phyloP scores from a whole-genome alignment of 2,888 invertebrate genomes.

The Nomada hirtipes region DNA sequence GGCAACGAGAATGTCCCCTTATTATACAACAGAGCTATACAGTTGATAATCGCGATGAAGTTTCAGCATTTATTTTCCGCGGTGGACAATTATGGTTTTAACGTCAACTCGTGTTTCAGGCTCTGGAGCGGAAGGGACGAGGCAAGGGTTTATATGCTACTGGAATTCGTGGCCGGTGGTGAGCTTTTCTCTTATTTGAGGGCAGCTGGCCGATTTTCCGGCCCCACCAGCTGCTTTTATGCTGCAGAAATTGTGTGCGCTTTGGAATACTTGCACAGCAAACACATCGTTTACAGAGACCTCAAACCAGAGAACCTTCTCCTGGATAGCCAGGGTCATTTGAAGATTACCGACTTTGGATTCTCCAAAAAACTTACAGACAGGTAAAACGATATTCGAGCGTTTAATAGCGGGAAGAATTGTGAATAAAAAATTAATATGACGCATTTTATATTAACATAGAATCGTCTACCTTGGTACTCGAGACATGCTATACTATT shows the following conservation, averaged over 20 bases:
- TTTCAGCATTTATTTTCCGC: no score
- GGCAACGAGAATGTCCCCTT: neutral
- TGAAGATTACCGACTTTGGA: slow-evolving; percentile 99
- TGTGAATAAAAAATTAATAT: neutral
- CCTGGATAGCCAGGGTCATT: slow-evolving; percentile 95
- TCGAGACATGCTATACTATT: slow-evolving; percentile 2
- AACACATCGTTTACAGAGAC: slow-evolving; percentile 94
- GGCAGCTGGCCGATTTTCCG: slow-evolving; percentile 95
- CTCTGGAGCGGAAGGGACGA: slow-evolving; percentile 96
- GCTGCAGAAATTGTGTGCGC: slow-evolving; percentile 97
- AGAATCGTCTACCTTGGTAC: neutral
- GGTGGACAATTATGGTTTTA: neutral
- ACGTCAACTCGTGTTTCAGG: slow-evolving; percentile 85
- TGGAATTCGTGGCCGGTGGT: slow-evolving; percentile 98
- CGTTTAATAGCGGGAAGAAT: neutral
- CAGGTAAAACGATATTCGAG: slow-evolving; percentile 84
- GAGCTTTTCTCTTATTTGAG: slow-evolving; percentile 98
- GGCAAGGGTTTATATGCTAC: slow-evolving; percentile 97
- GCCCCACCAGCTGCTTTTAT: slow-evolving; percentile 95
- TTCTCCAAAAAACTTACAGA: slow-evolving; percentile 98
- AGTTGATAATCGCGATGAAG: no score
- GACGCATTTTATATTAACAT: slow-evolving; percentile 13
- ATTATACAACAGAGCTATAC: no score
- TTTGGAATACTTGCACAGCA: slow-evolving; percentile 96
- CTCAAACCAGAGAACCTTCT: slow-evolving; percentile 97